Evolutionary conservation across 2,888 invertebrate species (phyloP), one percentile per base, ranked within the genome.

Genomic region (Bruchidius siliquastri): DNA sequence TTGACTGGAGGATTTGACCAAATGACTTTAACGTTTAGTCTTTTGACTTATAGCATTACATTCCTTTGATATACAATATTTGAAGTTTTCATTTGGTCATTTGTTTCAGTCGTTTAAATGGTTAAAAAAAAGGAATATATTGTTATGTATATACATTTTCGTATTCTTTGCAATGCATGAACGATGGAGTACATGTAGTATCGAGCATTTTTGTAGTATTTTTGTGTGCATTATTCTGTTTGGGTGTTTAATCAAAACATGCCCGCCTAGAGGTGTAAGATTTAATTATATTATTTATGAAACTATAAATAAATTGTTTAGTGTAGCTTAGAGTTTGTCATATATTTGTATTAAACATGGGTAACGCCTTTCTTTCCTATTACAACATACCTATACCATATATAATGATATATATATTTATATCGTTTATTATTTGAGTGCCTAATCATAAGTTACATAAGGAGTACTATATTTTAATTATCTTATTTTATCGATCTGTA

Each of bases 371-470:
- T 84, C 10, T 22, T 83, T 83, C 82, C 81, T 83, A 83, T 80
- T 78, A 76, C 75, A 74, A 77, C 72, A 76, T 73, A 76, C 74
- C 74, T 76, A 77, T 79, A 79, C 76, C 77, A 80, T 79, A 26
- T 26, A 77, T 79, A 79, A 78, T 77, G 78, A 79, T 81, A 79
- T 81, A n/a, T n/a, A 83, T 84, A 84, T 84, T 83, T 84, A 84
- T 82, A 84, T 81, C 81, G 78, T 84, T 84, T 22, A 84, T 84
- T 84, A 82, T 84, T 84, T 84, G 84, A 85, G 85, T 85, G 85
- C 84, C 84, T 85, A 85, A 82, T 81, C 77, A 80, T 83, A 84
- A 81, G 82, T 82, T 82, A 77, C 69, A 66, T 77, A 78, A 79
- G 74, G 72, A 72, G 49, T 76, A 74, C 73, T 77, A 74, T 76